Conservation (phyloP, 2,113 vertebrate genomes). For the Rousettus leschenaultii region DNA sequence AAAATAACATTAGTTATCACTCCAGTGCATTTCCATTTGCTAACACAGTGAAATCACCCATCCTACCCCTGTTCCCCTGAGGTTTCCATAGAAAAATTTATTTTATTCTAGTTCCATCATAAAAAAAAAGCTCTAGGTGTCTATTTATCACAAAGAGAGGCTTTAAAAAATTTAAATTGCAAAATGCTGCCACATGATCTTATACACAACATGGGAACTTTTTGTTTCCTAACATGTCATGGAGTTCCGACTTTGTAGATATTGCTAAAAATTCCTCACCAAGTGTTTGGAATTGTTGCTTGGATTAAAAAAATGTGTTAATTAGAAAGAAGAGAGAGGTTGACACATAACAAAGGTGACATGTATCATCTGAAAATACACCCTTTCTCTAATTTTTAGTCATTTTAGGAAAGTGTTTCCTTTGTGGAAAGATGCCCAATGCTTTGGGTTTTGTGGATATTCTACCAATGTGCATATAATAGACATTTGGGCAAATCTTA, state of each 20-base stretch:
- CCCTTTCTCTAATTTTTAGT: neutral
- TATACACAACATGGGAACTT: neutral
- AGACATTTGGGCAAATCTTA: neutral
- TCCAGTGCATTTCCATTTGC: slow-evolving; percentile 54
- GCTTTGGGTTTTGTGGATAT: neutral
- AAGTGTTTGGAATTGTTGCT: neutral
- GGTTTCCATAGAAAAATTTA: slow-evolving; percentile 32
- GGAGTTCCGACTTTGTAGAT: neutral
- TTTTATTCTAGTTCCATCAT: slow-evolving; percentile 51
- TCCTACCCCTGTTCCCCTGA: neutral
- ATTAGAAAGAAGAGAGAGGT: neutral
- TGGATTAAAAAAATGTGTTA: neutral
- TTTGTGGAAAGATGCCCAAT: neutral
- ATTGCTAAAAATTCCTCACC: neutral
- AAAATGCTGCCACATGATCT: neutral
- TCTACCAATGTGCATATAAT: neutral
- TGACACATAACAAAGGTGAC: neutral
- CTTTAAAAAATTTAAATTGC: slow-evolving; percentile 31
- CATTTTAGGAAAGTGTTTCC: neutral
- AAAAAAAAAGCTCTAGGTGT: slow-evolving; percentile 38
- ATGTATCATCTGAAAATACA: neutral
- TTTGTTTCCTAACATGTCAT: slow-evolving; percentile 6
- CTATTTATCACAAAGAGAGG: slow-evolving; percentile 40
- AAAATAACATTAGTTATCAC: slow-evolving; percentile 58
- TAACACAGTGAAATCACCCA: slow-evolving; percentile 21